phyloP scores from a whole-genome alignment of 1,140 invertebrate genomes.

The Caenorhabditis tropicalis region DNA sequence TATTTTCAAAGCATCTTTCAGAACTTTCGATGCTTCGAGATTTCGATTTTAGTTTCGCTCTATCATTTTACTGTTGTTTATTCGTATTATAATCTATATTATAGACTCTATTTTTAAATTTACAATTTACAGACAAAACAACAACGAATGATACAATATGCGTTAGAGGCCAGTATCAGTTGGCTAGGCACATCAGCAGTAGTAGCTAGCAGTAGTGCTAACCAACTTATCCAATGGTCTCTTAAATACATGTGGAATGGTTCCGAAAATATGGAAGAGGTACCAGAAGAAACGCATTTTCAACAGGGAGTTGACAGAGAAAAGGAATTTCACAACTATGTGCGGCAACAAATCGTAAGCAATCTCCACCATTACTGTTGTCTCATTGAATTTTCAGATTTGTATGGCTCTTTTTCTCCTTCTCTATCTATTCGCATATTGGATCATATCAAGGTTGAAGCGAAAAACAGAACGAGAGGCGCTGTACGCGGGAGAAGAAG shows the following conservation, averaged over 20 bases:
- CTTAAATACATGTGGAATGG: neutral
- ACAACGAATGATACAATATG: neutral
- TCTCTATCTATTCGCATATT: slow-evolving; percentile 65
- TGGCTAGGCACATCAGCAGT: neutral
- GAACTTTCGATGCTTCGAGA: too few relatives aligned
- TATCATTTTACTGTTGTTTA: neutral
- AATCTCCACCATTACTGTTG: neutral
- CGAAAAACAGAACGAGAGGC: slow-evolving; percentile 68
- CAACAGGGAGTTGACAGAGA: slow-evolving; percentile 50
- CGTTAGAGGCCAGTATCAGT: neutral
- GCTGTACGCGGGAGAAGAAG: slow-evolving; percentile 71
- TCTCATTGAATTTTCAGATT: slow-evolving; percentile 57
- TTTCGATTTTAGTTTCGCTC: too few relatives aligned
- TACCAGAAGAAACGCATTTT: neutral
- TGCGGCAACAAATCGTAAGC: slow-evolving; percentile 68
- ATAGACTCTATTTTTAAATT: neutral
- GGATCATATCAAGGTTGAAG: slow-evolving; percentile 66
- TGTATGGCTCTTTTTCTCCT: slow-evolving; percentile 67
- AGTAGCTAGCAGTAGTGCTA: neutral
- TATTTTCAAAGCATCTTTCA: too few relatives aligned
- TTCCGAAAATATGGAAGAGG: neutral
- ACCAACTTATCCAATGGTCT: neutral
- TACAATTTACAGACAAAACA: neutral
- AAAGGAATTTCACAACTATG: slow-evolving; percentile 66
- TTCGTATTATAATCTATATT: neutral